These are phyloP conservation scores for Lepidurus packardi DNA, from an alignment of 1,140 invertebrate species.

Conservation along the genomic window DNA sequence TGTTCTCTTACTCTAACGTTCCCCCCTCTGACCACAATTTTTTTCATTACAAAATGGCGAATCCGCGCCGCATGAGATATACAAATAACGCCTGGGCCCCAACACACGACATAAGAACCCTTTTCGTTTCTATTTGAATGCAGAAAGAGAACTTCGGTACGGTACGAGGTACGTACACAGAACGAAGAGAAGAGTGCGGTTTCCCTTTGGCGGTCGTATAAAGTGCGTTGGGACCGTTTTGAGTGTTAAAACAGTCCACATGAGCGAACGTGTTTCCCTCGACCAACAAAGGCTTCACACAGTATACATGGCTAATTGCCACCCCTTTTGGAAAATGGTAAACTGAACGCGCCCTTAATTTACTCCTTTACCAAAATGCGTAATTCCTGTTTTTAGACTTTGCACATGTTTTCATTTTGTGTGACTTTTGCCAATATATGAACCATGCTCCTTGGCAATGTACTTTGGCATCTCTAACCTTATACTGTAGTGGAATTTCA, in stretches of 20 bases:
- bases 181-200: background rate
- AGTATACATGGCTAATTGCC: background rate
- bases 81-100: background rate
- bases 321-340: too few species aligned
- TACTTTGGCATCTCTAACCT: too few species aligned
- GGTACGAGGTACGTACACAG: background rate
- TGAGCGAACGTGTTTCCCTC: background rate
- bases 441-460: too few species aligned
- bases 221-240: too few species aligned
- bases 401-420: background rate
- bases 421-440: background rate
- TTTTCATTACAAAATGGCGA: background rate
- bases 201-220: background rate
- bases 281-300: background rate
- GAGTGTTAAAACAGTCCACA: too few species aligned
- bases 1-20: background rate
- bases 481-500: too few species aligned
- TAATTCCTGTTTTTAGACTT: background rate
- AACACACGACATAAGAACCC: background rate
- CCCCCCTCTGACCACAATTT: background rate
- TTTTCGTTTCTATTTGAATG: background rate
- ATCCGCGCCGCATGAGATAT: background rate
- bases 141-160: background rate
- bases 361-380: background rate
- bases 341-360: background rate